Conservation (phyloP, 1,140 invertebrate genomes). For the Ylistrum balloti region DNA sequence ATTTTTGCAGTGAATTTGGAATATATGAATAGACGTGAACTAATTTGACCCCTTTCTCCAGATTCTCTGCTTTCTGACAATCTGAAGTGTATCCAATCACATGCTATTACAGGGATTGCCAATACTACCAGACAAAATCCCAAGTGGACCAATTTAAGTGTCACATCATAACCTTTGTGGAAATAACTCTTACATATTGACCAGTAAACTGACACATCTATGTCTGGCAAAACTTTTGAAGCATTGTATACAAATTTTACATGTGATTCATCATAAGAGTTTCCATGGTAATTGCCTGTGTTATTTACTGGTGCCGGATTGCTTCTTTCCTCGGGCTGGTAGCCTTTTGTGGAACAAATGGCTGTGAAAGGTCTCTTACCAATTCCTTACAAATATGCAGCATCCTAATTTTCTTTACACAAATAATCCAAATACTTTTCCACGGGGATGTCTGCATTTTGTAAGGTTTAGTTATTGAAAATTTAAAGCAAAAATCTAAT, state of each 20-base stretch:
- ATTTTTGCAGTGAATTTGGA: too few relatives aligned
- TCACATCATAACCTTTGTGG: not conserved
- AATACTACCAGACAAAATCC: conserved; percentile 4
- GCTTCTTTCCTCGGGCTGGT: not conserved
- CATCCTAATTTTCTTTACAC: conserved; percentile 2
- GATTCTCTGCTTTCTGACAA: not conserved
- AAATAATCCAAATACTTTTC: not conserved
- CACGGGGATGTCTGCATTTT: not conserved
- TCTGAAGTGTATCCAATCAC: not conserved
- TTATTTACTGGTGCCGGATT: not conserved
- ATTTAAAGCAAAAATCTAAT: conserved; percentile 5
- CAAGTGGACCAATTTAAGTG: not conserved
- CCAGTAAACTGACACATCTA: not conserved
- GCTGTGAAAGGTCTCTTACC: conserved; percentile 15
- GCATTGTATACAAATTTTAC: conserved; percentile 20
- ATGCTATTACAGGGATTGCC: not conserved
- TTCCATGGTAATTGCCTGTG: not conserved
- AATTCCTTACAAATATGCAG: conserved; percentile 35
- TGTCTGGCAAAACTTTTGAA: conserved; percentile 32
- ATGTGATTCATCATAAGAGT: conserved; percentile 35
- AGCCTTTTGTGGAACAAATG: not conserved
- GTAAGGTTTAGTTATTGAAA: conserved; percentile 12
- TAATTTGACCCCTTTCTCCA: not conserved
- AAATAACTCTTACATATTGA: conserved; percentile 29
- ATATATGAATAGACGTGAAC: too few relatives aligned